A percentile compares a stretch with the other conserved stretches of the same genome.
phyloP scores from a whole-genome alignment of 37 sponge, comb jelly and placozoan species.

The Hormiphora californensis region DNA sequence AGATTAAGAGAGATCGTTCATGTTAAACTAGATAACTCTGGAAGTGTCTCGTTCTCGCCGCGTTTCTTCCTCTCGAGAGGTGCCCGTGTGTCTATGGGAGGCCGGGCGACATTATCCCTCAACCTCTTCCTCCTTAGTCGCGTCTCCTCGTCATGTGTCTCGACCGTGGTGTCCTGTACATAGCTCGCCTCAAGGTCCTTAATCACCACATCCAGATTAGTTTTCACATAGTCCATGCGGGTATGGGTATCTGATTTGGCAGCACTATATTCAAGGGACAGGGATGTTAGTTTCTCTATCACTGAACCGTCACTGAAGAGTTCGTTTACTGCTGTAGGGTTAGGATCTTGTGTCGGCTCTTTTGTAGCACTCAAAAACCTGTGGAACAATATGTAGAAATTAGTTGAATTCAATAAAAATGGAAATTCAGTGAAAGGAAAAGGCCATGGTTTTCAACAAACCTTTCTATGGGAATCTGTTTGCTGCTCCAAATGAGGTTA shows the following conservation, averaged over 20 bases:
- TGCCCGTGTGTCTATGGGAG: slow-evolving; percentile 9
- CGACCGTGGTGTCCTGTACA: too few relatives aligned
- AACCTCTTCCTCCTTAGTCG: background rate
- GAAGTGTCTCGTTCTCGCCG: too few relatives aligned
- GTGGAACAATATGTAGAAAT: background rate
- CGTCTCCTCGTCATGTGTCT: background rate
- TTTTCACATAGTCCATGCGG: slow-evolving; percentile 13
- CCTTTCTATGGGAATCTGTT: slow-evolving; percentile 26
- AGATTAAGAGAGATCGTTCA: too few relatives aligned
- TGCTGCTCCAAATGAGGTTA: slow-evolving; percentile 12
- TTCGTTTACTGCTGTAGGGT: background rate
- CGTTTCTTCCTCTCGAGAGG: slow-evolving; percentile 8
- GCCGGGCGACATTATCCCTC: background rate
- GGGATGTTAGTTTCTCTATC: slow-evolving; percentile 1
- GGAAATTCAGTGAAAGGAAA: too few relatives aligned
- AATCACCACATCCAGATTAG: background rate
- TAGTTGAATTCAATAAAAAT: background rate
- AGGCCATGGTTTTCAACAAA: background rate
- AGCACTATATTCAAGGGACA: slow-evolving; percentile 1
- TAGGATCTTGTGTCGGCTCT: too few relatives aligned
- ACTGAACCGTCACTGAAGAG: slow-evolving; percentile 41
- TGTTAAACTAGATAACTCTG: too few relatives aligned
- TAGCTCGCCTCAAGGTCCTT: background rate
- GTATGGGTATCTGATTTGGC: slow-evolving; percentile 21
- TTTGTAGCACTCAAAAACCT: background rate